Conservation (phyloP, 2,113 vertebrate genomes). For the human region DNA sequence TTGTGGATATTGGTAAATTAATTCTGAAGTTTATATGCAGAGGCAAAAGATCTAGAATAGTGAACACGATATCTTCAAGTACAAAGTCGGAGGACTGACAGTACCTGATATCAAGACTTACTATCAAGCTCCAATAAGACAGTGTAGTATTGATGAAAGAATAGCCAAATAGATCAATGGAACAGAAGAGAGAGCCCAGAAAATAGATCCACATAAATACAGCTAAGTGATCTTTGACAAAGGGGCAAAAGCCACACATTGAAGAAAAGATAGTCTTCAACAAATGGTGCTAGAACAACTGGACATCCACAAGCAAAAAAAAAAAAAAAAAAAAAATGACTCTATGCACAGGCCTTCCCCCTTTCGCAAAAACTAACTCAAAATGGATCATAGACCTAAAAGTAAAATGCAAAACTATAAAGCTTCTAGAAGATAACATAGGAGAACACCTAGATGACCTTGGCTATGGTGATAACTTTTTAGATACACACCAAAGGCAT, state of each 20-base stretch:
- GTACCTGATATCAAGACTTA: neutral
- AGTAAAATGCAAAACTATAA: too few species aligned
- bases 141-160: neutral
- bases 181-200: neutral
- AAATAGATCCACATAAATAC: neutral
- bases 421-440: too few species aligned
- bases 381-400: too few species aligned
- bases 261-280: too few species aligned
- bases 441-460: too few species aligned
- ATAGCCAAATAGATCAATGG: neutral
- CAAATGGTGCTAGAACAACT: neutral
- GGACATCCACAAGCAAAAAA: neutral
- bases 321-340: too few species aligned
- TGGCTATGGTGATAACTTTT: too few species aligned
- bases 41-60: neutral
- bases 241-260: neutral
- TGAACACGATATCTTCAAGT: too few species aligned
- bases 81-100: neutral
- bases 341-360: too few species aligned
- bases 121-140: neutral
- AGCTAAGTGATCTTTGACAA: neutral
- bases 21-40: neutral
- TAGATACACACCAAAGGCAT: neutral
- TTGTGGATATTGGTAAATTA: neutral
- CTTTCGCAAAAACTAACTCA: too few species aligned